A percentile compares a stretch with the other conserved stretches of the same genome.
Conservation (phyloP, 1,140 invertebrate species). For the Micrasema longulum region DNA sequence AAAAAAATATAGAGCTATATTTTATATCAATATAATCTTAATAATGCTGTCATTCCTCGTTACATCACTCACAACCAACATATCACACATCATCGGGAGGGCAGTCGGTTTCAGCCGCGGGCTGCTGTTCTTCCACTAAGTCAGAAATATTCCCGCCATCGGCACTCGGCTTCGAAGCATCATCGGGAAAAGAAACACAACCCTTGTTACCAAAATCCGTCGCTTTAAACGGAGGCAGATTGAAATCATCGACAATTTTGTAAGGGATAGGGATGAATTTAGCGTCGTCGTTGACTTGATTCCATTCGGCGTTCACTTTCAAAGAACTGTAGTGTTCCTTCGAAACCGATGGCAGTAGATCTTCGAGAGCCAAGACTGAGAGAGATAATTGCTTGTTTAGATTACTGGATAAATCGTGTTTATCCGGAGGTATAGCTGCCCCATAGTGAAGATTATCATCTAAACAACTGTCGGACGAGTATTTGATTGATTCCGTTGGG, state of each 20-base stretch:
- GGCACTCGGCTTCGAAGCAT: not conserved
- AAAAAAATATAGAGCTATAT: too few species aligned
- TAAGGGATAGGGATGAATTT: constrained; percentile 13
- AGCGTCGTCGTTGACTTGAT: not conserved
- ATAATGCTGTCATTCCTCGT: constrained; percentile 11
- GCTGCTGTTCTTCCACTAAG: not conserved
- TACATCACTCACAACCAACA: constrained; percentile 27
- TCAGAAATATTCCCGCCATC: not conserved
- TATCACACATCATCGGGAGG: constrained; percentile 5
- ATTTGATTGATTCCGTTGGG: too few species aligned
- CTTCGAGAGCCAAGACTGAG: constrained; percentile 17
- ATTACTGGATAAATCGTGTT: not conserved
- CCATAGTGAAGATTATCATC: too few species aligned
- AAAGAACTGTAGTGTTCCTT: not conserved
- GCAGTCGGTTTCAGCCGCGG: too few species aligned
- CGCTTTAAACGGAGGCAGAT: not conserved
- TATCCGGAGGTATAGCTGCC: too few species aligned
- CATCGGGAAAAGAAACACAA: not conserved
- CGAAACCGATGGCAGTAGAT: constrained; percentile 7
- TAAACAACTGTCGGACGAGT: too few species aligned
- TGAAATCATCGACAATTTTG: constrained; percentile 18
- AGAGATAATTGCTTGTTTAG: constrained; percentile 12
- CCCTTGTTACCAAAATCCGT: too few species aligned
- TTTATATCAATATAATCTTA: not conserved
- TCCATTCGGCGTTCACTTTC: not conserved